Conservation (phyloP, 2,888 invertebrate genomes). For the Didymodactylos carnosus region DNA sequence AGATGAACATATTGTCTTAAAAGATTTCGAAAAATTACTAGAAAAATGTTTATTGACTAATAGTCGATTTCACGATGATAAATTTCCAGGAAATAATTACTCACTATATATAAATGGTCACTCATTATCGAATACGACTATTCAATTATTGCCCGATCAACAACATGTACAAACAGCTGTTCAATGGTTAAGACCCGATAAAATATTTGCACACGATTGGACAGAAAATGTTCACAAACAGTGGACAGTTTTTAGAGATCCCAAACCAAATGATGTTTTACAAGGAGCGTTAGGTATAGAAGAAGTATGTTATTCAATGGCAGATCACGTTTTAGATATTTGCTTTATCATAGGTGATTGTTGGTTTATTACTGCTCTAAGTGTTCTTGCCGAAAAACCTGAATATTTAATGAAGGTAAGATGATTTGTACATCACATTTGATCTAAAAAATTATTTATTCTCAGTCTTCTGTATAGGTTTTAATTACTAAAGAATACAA, state of each 20-base stretch:
- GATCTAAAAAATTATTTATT: background rate
- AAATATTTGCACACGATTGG: background rate
- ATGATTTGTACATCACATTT: background rate
- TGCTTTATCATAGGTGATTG: slow-evolving; percentile 8
- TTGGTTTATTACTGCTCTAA: slow-evolving; percentile 13
- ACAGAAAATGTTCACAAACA: background rate
- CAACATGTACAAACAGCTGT: background rate
- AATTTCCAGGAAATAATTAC: background rate
- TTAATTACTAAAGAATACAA: slow-evolving; percentile 12
- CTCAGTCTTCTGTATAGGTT: too few species aligned
- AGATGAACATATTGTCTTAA: background rate
- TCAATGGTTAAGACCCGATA: slow-evolving; percentile 8
- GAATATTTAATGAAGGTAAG: background rate
- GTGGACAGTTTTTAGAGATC: slow-evolving; percentile 11
- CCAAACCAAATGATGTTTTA: slow-evolving; percentile 10
- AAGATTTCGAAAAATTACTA: background rate
- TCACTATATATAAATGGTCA: background rate
- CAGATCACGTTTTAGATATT: too few species aligned
- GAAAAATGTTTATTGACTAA: background rate
- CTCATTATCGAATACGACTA: background rate
- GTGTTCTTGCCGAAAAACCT: slow-evolving; percentile 11
- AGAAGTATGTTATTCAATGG: too few species aligned
- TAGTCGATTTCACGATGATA: background rate
- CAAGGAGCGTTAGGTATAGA: slow-evolving; percentile 10
- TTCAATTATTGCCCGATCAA: background rate